Evolutionary conservation across 1,140 invertebrate species (phyloP), one percentile per base, ranked within the genome.

Genomic region (Oedothorax gibbosus): DNA sequence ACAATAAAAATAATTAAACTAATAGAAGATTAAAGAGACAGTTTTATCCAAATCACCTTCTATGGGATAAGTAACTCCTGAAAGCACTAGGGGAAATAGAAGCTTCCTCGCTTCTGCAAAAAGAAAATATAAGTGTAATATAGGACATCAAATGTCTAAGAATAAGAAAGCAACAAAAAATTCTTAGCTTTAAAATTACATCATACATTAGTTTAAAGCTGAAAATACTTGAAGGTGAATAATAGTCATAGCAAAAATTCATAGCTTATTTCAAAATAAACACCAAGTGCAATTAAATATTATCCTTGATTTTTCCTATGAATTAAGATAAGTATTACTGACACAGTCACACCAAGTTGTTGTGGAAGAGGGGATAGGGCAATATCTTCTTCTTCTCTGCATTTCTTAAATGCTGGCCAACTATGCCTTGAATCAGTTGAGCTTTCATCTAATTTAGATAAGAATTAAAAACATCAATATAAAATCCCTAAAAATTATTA

Each of bases 41-140:
- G 21, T 20, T 66, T 66, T 12, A n/a, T 2, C 15, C n/a, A 8
- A 71, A 51, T 78, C 49, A 85, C 84, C 50, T 85, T 64, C 85
- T 68, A 66, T 86, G 78, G n/a, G 85, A 86, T 18, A 86, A 72
- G 56, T 86, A 86, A 49, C 78, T 86, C 18, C 78, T 49, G 64
- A 66, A 86, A 53, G 85, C 85, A 82, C 85, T 86, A 7, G 85
- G 85, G 49, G 85, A 86, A 49, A 86, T n/a, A 21, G 85, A 78
- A n/a, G 78, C 85, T 76, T 83, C 85, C 49, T 20, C 60, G 64
- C 15, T 62, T 50, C 80, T 82, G 35, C 35, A 35, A 62, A 62
- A 62, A 62, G 12, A 62, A 62, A 62, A 62, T 62, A 15, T 62
- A 1, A 15, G 18, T 62, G 18, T 18, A 62, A 18, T 15, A 18